These are phyloP conservation scores for Theodoxus fluviatilis DNA, from an alignment of 2,888 invertebrate species.

Conservation along the genomic window DNA sequence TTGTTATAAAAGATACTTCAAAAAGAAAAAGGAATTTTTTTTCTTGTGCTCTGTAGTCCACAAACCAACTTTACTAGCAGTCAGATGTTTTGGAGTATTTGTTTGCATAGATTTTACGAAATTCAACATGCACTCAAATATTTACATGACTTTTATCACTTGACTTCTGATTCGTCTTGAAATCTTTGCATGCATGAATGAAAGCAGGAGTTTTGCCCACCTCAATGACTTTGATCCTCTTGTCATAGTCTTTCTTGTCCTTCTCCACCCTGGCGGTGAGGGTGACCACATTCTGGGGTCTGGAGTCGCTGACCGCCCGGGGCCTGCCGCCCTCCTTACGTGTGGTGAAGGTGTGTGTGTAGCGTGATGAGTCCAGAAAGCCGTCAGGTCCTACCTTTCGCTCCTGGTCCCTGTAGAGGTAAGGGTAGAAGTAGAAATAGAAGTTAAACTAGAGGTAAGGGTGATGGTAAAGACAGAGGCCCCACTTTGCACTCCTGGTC, in stretches of 20 bases:
- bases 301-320: constrained; percentile 26
- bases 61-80: too few species aligned
- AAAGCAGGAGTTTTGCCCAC: too few species aligned
- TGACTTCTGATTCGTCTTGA: too few species aligned
- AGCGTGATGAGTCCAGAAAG: constrained; percentile 57
- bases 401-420: constrained; percentile 54
- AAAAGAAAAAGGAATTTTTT: too few species aligned
- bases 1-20: too few species aligned
- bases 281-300: constrained; percentile 46
- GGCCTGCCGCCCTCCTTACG: constrained; percentile 36
- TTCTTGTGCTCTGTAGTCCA: too few species aligned
- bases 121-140: too few species aligned
- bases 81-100: too few species aligned
- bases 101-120: too few species aligned
- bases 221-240: constrained; percentile 60
- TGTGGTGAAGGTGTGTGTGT: constrained; percentile 46
- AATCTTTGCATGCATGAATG: too few species aligned
- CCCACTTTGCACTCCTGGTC: background rate
- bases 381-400: constrained; percentile 61
- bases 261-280: constrained; percentile 45
- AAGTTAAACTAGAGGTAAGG: background rate
- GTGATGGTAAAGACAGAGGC: background rate
- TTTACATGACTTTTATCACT: too few species aligned
- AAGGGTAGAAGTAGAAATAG: background rate
- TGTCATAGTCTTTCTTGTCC: constrained; percentile 57